Base-by-base conservation (phyloP, 2,113 vertebrate species). In the Cnemophilus loriae region DNA sequence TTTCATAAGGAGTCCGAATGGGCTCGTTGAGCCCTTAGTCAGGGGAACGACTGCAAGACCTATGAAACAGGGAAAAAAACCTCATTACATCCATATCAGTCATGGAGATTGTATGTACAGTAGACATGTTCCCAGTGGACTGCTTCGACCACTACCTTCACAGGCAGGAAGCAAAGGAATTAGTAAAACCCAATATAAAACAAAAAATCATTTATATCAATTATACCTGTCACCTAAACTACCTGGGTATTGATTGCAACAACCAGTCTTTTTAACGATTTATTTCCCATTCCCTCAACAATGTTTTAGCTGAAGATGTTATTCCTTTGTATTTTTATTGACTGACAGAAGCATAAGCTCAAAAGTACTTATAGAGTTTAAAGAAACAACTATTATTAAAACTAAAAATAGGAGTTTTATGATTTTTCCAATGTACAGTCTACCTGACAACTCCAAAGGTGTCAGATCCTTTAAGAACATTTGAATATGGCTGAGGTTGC, bases 91-190 rank as follows among this genome's bases (percentile, higher is more conserved):
- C 49, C 52, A 0, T 84, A 89, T 64, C 83, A 64, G 41, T 78
- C 76, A 94, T 0, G 0, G 47, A 81, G 37, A 44, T 18, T 39
- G 9, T 33, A 56, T 5, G 13, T 50, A 81, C 2, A 14, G 68
- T 8, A 84, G 50, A 84, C 21, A 3, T 3, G 4, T 26, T 20
- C 57, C 71, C 79, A 33, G 32, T 17, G 47, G 53, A 63, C 10
- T 6, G 4, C 76, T 92, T 90, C 7, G 1, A 78, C 83, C 73
- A 64, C 49, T 10, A 70, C 47, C n/a, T 84, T 41, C 79, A 55
- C 47, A 70, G 42, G 24, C 59, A 88, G 79, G 69, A 94, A 96
- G 77, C 12, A 86, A 91, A 94, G 64, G 76, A 93, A 94, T 81
- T 86, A 89, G 42, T 30, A 87, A 95, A 87, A 71, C 13, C 1